Base-by-base conservation (phyloP, 2,113 vertebrate genomes). In the Rhea pennata region DNA sequence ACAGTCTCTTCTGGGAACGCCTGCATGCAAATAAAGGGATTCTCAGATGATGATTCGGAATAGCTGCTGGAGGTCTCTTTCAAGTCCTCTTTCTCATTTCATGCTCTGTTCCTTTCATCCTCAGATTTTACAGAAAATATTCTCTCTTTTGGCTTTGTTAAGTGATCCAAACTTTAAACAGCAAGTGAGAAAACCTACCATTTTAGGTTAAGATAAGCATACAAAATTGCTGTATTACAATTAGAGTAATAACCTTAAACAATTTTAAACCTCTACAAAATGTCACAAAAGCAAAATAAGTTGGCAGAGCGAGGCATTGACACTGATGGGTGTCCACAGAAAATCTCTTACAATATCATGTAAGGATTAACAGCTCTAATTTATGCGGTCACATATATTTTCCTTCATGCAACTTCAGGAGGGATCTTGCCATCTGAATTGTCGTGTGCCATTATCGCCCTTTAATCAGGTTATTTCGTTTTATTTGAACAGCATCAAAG, bases 401-500 rank as follows among this genome's bases (percentile, higher is more conserved):
- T n/a, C 95, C 90, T 92, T 77, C 90, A 81, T 12, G 95, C 83
- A 24, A 21, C 93, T 96, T 96, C 89, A 93, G 95, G 93, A 96
- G 16, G 87, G 89, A 95, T 85, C 89, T 94, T 86, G 94, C 91
- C 75, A 87, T 96, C 96, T 84, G 95, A 96, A 95, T 96, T 93
- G 95, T 96, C 93, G 82, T 92, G 77, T 96, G 93, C 93, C 85
- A 90, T 93, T 95, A 93, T 94, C 90, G 69, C 73, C 87, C 88
- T 71, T 74, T 96, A 95, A 97, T 94, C 94, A 91, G 87, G 84
- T 88, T 96, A 84, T 95, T 96, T 77, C 14, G 0, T 98, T 93
- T 95, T 84, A 91, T 91, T 77, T 74, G 73, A 48, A 84, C 97
- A 99, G 99, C 95, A 99, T 99, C 96, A 99, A 98, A 91, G 98